These are phyloP conservation scores for Trisateles emortualis DNA, from an alignment of 2,888 invertebrate genomes.

Conservation along the genomic window DNA sequence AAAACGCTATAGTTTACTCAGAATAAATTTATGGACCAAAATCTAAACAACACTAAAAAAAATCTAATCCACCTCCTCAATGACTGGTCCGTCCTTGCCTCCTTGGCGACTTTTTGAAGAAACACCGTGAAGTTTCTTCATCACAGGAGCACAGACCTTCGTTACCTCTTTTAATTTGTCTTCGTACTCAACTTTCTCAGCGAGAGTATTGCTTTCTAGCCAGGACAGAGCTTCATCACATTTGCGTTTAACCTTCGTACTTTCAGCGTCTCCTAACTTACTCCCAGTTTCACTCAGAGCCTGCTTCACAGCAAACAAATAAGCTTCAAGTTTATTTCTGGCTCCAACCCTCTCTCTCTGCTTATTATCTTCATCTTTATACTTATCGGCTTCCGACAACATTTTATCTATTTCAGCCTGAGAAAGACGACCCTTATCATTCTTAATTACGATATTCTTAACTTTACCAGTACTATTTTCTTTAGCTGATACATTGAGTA, in stretches of 20 bases:
- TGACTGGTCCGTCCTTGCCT: slow-evolving; percentile 77
- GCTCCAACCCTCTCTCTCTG: slow-evolving; percentile 89
- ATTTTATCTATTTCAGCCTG: slow-evolving; percentile 95
- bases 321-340: slow-evolving; percentile 90
- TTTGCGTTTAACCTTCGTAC: slow-evolving; percentile 77
- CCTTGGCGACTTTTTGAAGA: slow-evolving; percentile 48
- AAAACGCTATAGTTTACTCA: slow-evolving; percentile 2
- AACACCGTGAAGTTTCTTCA: slow-evolving; percentile 84
- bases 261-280: slow-evolving; percentile 85
- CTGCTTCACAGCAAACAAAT: slow-evolving; percentile 90
- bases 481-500: slow-evolving; percentile 93
- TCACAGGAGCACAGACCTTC: slow-evolving; percentile 79
- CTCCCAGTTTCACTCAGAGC: slow-evolving; percentile 87
- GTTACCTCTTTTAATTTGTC: slow-evolving; percentile 76
- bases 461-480: slow-evolving; percentile 89
- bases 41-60: slow-evolving; percentile 15
- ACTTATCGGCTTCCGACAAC: slow-evolving; percentile 91
- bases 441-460: slow-evolving; percentile 92
- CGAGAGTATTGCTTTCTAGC: slow-evolving; percentile 89
- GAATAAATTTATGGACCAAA: slow-evolving; percentile 31
- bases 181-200: slow-evolving; percentile 90
- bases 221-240: slow-evolving; percentile 88
- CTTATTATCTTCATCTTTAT: slow-evolving; percentile 89
- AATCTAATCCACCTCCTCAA: slow-evolving; percentile 87
- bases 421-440: slow-evolving; percentile 93